Evolutionary conservation across 2,888 invertebrate genomes (phyloP), one percentile per base, ranked within the genome.

Genomic region (Melieria picta): DNA sequence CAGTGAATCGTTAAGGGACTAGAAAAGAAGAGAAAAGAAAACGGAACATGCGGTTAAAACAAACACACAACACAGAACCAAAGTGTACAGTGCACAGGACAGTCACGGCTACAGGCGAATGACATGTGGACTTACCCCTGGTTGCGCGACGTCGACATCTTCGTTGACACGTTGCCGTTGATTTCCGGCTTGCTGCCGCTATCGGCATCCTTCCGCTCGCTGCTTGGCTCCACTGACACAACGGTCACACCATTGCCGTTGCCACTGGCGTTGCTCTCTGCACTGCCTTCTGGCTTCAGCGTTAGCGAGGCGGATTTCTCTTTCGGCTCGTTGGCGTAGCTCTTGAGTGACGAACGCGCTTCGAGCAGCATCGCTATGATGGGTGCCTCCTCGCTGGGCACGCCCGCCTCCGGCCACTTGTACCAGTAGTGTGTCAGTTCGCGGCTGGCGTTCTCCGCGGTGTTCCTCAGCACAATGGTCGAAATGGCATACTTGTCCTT

Each of bases 391-490:
- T 96, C 96, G 7, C 90, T 90, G 2, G 97, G 97, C 0, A 94
- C 93, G 0, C 96, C 96, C 75, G 93, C 91, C 70, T 87, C 87
- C 0, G 97, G 97, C 97, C 97, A 98, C 82, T 95, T 91, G 88
- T 95, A 96, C 97, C 97, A 97, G 81, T 96, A 91, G 82, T 97
- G 97, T 0, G 92, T 94, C 69, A 97, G 90, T 85, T 97, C 96
- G 58, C 97, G 88, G 90, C 94, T 93, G 74, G 93, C 92, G 84
- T 94, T 94, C 61, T 93, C 93, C 76, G 91, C 90, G 86, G 93
- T 88, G 85, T 94, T 94, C 88, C 95, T 94, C 3, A 97, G 88
- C 84, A 95, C 93, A 16, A 97, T 88, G 78, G 91, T 92, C 43
- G 96, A 96, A 71, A 96, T 92, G 63, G 96, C 94, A 85, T 96